Evolutionary conservation across 2,113 vertebrate genomes (phyloP).

Genomic region (Pelusios castaneus): DNA sequence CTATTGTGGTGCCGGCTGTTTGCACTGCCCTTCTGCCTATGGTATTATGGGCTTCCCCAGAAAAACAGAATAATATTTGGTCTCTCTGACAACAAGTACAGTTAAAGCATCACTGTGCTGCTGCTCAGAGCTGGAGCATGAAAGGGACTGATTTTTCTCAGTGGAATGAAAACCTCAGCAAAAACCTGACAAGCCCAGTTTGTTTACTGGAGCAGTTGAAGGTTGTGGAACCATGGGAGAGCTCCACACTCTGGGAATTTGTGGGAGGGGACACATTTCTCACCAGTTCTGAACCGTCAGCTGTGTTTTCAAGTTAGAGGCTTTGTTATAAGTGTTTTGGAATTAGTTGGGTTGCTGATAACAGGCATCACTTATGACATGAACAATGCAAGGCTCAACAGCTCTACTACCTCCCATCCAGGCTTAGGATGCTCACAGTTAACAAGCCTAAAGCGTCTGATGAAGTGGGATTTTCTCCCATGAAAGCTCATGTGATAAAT

Average conservation of each 20-base stretch:
- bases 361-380: neutral
- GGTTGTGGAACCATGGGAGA: neutral
- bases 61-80: slow-evolving; percentile 24
- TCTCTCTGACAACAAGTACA: slow-evolving; percentile 47
- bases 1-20: neutral
- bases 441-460: neutral
- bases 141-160: neutral
- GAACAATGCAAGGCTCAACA: neutral
- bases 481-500: no score
- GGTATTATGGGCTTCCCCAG: neutral
- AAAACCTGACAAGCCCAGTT: neutral
- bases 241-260: neutral
- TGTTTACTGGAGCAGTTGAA: neutral
- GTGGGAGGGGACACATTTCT: neutral
- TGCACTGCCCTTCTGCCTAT: neutral
- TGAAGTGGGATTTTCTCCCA: no score
- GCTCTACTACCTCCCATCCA: neutral
- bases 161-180: neutral
- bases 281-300: neutral
- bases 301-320: neutral
- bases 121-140: neutral
- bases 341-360: neutral
- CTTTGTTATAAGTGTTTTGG: no score
- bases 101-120: neutral
- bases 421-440: neutral